A percentile compares a stretch with the other conserved stretches of the same genome.
phyloP scores from a whole-genome alignment of 1,140 invertebrate species.

The Meloidogyne hapla region DNA sequence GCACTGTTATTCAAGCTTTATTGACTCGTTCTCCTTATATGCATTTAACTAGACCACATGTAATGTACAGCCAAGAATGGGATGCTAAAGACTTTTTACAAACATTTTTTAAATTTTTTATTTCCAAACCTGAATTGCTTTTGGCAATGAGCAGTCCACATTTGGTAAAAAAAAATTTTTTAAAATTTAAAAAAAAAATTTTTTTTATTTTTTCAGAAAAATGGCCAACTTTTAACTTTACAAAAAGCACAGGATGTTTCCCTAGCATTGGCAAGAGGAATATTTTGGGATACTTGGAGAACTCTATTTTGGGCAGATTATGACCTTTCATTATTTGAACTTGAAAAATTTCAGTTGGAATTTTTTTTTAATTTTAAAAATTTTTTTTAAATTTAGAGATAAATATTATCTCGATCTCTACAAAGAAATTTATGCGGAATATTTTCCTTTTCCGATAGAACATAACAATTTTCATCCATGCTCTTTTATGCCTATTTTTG shows the following conservation, averaged over 20 bases:
- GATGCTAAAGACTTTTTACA: constrained; percentile 60
- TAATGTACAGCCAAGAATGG: constrained; percentile 55
- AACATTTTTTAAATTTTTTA: constrained; percentile 55
- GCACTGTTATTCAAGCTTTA: constrained; percentile 54
- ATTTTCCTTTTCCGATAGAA: constrained; percentile 57
- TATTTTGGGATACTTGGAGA: constrained; percentile 60
- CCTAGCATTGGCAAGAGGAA: constrained; percentile 41
- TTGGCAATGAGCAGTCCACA: constrained; percentile 55
- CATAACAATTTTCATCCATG: constrained; percentile 60
- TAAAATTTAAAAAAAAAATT: neutral
- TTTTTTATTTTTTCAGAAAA: constrained; percentile 30
- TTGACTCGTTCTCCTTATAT: constrained; percentile 57
- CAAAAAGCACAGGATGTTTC: constrained; percentile 1
- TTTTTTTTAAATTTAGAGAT: constrained; percentile 45
- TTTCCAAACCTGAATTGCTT: constrained; percentile 58
- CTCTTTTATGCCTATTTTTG: constrained; percentile 63
- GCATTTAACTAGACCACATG: constrained; percentile 50
- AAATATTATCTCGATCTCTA: constrained; percentile 64
- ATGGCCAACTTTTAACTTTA: constrained; percentile 40
- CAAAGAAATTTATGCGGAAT: constrained; percentile 58
- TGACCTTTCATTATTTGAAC: constrained; percentile 59
- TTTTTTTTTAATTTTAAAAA: constrained; percentile 22
- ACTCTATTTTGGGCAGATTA: constrained; percentile 62
- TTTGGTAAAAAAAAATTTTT: constrained; percentile 35
- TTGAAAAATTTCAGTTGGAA: constrained; percentile 58